These are phyloP conservation scores for Eretmochelys imbricata DNA, from an alignment of 2,113 vertebrate genomes.

Conservation along the genomic window DNA sequence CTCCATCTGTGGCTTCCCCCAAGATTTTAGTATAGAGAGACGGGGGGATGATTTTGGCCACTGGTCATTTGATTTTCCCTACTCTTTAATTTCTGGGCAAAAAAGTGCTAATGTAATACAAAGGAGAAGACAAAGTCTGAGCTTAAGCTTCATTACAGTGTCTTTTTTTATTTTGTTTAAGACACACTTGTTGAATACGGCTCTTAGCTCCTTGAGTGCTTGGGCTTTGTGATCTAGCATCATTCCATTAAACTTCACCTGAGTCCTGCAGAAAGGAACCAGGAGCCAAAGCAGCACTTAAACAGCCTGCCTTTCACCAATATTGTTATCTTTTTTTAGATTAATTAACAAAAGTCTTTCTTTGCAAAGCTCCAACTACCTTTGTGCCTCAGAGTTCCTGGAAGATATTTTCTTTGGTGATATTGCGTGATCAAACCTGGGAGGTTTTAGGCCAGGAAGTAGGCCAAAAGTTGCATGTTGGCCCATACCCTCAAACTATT, in stretches of 20 bases:
- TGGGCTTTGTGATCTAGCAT: neutral
- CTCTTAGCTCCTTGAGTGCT: neutral
- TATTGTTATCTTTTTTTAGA: neutral
- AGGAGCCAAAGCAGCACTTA: neutral
- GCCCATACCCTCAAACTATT: neutral
- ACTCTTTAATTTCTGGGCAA: neutral
- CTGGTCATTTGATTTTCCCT: neutral
- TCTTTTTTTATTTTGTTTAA: neutral
- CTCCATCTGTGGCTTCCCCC: neutral
- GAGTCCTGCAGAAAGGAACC: neutral
- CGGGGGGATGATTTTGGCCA: neutral
- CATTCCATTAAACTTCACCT: neutral
- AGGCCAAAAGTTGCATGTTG: neutral
- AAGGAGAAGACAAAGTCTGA: neutral
- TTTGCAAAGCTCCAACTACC: neutral
- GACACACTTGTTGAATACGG: neutral
- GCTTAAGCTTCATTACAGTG: neutral
- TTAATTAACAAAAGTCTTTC: neutral
- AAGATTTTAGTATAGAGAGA: neutral
- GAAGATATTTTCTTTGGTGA: slow-evolving; percentile 12
- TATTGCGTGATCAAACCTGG: neutral
- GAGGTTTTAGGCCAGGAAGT: neutral
- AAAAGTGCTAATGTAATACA: neutral
- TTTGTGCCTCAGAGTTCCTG: neutral
- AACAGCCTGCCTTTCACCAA: neutral